Evolutionary conservation across 2,888 invertebrate genomes (phyloP).

Genomic region (Lordiphosa fenestrarum): DNA sequence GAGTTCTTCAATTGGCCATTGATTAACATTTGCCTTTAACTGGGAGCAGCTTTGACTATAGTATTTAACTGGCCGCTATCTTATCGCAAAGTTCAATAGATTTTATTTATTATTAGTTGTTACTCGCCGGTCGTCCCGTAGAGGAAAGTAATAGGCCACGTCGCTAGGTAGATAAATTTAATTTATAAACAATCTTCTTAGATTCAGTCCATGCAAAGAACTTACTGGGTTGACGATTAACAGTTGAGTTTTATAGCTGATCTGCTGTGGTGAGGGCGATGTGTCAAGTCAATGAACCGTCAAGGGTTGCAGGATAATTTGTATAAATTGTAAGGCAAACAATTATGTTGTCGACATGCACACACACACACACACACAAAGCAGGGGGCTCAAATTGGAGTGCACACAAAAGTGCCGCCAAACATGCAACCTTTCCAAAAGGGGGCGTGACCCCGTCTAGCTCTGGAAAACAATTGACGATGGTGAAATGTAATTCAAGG

Average conservation of each 20-base stretch:
- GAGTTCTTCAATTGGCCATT: background rate
- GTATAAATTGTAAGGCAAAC: constrained; percentile 51
- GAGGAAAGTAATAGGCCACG: too few relatives aligned
- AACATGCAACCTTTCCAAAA: constrained; percentile 53
- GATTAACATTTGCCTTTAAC: too few relatives aligned
- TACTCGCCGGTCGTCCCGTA: constrained; percentile 8
- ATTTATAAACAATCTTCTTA: background rate
- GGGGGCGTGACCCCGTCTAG: background rate
- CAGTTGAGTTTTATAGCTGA: constrained; percentile 10
- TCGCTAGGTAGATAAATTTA: too few relatives aligned
- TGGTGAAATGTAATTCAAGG: constrained; percentile 56
- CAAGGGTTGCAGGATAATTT: constrained; percentile 38
- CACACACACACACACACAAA: constrained; percentile 20
- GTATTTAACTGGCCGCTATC: too few relatives aligned
- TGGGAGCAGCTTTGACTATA: too few relatives aligned
- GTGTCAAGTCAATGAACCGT: constrained; percentile 14
- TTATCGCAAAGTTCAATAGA: constrained; percentile 10
- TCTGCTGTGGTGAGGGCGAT: constrained; percentile 24
- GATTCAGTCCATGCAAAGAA: constrained; percentile 7
- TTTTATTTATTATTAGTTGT: constrained; percentile 26
- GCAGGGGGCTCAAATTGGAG: background rate
- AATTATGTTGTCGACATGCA: constrained; percentile 73
- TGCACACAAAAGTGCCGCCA: constrained; percentile 53
- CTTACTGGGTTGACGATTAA: too few relatives aligned
- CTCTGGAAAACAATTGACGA: constrained; percentile 36